Evolutionary conservation across 2,113 vertebrate species (phyloP).

Genomic region (Egretta garzetta): DNA sequence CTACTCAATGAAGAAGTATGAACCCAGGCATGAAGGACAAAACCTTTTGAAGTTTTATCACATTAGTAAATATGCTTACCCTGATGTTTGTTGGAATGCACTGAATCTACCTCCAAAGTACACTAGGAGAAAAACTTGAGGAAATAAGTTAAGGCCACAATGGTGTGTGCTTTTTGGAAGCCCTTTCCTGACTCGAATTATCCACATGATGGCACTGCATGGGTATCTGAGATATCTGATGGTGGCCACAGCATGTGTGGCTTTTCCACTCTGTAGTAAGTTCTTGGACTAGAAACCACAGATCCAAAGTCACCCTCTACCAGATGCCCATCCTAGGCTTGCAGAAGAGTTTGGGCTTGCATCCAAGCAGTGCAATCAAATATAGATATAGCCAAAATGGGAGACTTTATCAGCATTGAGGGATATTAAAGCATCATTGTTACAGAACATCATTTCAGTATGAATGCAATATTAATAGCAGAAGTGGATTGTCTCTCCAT

Average conservation of each 20-base stretch:
- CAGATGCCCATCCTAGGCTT: background rate
- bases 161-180: background rate
- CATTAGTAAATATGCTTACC: background rate
- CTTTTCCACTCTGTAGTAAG: background rate
- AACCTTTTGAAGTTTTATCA: background rate
- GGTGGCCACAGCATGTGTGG: background rate
- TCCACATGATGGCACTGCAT: background rate
- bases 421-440: background rate
- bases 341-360: background rate
- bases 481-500: background rate
- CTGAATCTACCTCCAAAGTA: background rate
- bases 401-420: background rate
- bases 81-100: background rate
- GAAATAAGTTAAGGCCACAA: background rate
- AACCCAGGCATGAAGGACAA: background rate
- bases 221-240: fast-evolving
- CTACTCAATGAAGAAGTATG: background rate
- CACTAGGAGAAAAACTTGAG: background rate
- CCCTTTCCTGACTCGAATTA: background rate
- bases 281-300: background rate
- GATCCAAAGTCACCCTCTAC: background rate
- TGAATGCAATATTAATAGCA: background rate
- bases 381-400: background rate
- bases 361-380: background rate
- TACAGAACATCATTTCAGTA: background rate